Base-by-base conservation (phyloP, 2,888 invertebrate genomes). In the Orchestes rusci region DNA sequence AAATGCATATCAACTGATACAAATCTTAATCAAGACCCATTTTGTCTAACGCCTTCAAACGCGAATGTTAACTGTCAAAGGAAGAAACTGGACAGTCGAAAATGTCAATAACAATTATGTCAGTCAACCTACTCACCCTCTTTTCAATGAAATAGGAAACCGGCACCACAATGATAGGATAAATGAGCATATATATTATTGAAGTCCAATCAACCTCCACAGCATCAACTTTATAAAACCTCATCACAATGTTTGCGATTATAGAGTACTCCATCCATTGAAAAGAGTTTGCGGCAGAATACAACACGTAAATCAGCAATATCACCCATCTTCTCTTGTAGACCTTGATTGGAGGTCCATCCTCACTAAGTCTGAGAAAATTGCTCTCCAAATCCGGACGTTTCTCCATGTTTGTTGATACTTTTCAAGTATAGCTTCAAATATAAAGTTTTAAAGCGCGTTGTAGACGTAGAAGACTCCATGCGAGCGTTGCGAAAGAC, bases 241-340 rank as follows among this genome's bases (percentile, higher is more conserved):
- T 79, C 59, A 71, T 75, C 29, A 94, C 75, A 43, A 90, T 79
- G 64, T 91, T 85, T 55, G 83, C 80, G 52, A 95, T 92, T 63
- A 94, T 93, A 62, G 88, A 84, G 73, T 92, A 91, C 71, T 95
- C 89, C 59, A 94, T 86, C 95, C 95, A 96, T 69, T 96, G 95
- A 74, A 91, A 82, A 34, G 92, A 81, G 66, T 92, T 95, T 43
- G 85, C 82, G 40, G 87, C 82, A 10, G 93, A 93, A 66, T 87
- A 88, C 35, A 87, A 64, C 8, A 88, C 82, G 69, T 93, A 96
- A 55, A 95, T 78, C 40, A 75, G 70, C 52, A 95, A 71, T 59
- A 93, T 83, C 48, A 84, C 66, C 89, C 91, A 95, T 70, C 94
- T 73, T 52, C 80, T 73, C 39, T 73, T 77, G 66, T 79, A 87